Conservation (phyloP, 1,140 invertebrate species). For the Diorhabda elongata region DNA sequence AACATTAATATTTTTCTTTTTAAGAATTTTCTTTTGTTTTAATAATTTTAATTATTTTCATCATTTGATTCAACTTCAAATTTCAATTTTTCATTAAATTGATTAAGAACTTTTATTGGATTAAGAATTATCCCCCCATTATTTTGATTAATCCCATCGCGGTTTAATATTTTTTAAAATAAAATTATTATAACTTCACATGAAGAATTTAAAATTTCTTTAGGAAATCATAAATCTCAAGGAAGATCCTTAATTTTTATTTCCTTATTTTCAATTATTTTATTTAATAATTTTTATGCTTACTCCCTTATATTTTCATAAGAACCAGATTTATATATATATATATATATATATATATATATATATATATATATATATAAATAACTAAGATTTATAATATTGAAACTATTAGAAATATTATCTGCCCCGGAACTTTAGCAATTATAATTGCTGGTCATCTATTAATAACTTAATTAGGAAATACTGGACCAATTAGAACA, state of each 20-base stretch:
- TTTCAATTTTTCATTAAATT: conserved; percentile 52
- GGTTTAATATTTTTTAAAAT: conserved; percentile 48
- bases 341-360: conserved; percentile 45
- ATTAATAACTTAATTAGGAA: conserved; percentile 52
- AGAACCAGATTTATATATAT: conserved; percentile 54
- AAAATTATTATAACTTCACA: conserved; percentile 47
- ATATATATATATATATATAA: conserved; percentile 53
- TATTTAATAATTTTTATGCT: conserved; percentile 61
- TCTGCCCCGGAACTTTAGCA: conserved; percentile 60
- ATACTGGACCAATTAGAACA: conserved; percentile 40
- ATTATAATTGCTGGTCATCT: conserved; percentile 65
- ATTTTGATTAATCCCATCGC: conserved; percentile 52
- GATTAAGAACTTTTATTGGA: conserved; percentile 50
- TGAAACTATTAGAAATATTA: conserved; percentile 59
- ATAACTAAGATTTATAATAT: conserved; percentile 60
- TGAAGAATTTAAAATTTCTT: conserved; percentile 53
- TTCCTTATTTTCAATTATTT: conserved; percentile 53
- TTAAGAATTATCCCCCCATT: conserved; percentile 46
- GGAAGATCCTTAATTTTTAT: conserved; percentile 52
- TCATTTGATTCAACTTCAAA: conserved; percentile 52
- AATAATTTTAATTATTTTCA: conserved; percentile 50
- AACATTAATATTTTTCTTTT: conserved; percentile 50
- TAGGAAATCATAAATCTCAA: conserved; percentile 44
- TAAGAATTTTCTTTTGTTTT: conserved; percentile 50
- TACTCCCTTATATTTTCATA: conserved; percentile 66